Evolutionary conservation across 2,888 invertebrate species (phyloP).

Genomic region (Embidobia sp.): DNA sequence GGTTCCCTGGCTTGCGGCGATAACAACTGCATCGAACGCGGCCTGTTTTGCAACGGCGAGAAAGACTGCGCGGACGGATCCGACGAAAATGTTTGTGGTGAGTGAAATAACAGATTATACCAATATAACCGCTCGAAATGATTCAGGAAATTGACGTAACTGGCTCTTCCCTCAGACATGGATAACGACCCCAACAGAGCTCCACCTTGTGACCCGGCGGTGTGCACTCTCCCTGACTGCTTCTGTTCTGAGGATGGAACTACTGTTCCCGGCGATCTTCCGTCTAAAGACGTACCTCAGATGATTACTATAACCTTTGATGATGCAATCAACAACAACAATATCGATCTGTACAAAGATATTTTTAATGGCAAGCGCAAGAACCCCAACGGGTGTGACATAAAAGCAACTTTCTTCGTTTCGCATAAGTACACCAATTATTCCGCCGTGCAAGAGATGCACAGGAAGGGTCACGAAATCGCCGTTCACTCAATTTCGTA

Average conservation of each 20-base stretch:
- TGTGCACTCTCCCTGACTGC: slow-evolving; percentile 94
- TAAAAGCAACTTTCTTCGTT: slow-evolving; percentile 95
- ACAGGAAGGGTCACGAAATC: slow-evolving; percentile 95
- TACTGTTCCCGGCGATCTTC: slow-evolving; percentile 91
- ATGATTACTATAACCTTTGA: slow-evolving; percentile 98
- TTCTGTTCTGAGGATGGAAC: slow-evolving; percentile 97
- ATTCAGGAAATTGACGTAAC: slow-evolving; percentile 18
- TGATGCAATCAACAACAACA: slow-evolving; percentile 97
- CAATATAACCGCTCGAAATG: slow-evolving; percentile 14
- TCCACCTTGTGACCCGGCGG: slow-evolving; percentile 92
- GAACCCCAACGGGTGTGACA: slow-evolving; percentile 96
- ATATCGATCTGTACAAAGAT: slow-evolving; percentile 95
- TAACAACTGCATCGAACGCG: slow-evolving; percentile 92
- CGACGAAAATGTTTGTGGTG: slow-evolving; percentile 95
- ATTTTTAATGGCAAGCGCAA: slow-evolving; percentile 94
- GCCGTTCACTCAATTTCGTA: slow-evolving; percentile 97
- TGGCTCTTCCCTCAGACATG: slow-evolving; percentile 85
- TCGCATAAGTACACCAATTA: slow-evolving; percentile 97
- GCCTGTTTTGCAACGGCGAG: slow-evolving; percentile 96
- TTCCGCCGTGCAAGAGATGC: slow-evolving; percentile 95
- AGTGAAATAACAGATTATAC: slow-evolving; percentile 79
- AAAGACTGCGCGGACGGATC: slow-evolving; percentile 94
- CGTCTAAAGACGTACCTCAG: slow-evolving; percentile 93
- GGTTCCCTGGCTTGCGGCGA: slow-evolving; percentile 94
- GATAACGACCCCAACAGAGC: slow-evolving; percentile 97